Evolutionary conservation across 2,113 vertebrate genomes (phyloP).

Genomic region (Felis chaus): DNA sequence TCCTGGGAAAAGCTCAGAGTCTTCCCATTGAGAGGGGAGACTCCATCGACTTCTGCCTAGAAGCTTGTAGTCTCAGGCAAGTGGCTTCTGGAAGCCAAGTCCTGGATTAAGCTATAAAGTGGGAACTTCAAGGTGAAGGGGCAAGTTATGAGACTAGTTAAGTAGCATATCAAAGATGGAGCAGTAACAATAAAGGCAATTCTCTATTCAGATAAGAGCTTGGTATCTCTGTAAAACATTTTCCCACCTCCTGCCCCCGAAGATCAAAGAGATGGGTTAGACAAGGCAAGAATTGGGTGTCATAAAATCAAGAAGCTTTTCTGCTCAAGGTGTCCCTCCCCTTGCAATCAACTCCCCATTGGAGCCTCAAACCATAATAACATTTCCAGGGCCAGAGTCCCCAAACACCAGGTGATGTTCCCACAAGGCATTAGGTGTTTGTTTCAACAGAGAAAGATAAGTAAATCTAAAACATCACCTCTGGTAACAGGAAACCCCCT

Average conservation of each 20-base stretch:
- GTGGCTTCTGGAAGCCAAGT: neutral
- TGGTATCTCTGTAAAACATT: neutral
- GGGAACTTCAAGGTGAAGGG: slow-evolving; percentile 38
- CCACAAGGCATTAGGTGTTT: slow-evolving; percentile 26
- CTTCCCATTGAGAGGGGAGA: neutral
- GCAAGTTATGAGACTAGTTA: slow-evolving; percentile 34
- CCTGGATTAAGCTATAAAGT: neutral
- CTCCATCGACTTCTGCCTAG: neutral
- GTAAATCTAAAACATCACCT: neutral
- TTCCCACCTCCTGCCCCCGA: neutral
- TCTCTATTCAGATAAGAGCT: slow-evolving; percentile 31
- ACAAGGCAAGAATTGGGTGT: slow-evolving; percentile 7
- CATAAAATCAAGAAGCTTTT: slow-evolving; percentile 63
- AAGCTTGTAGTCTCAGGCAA: neutral
- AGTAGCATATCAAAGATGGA: neutral
- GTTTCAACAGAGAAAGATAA: slow-evolving; percentile 48
- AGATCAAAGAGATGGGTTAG: slow-evolving; percentile 57
- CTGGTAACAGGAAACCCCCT: neutral
- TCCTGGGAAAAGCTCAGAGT: neutral
- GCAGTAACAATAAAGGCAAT: slow-evolving; percentile 1
- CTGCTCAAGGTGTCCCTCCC: neutral
- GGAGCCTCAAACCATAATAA: slow-evolving; percentile 8
- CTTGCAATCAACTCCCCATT: slow-evolving; percentile 33
- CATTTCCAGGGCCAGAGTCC: slow-evolving; percentile 26
- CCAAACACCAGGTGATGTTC: slow-evolving; percentile 34